Percentiles rank a stretch among this genome's conserved stretches.
Conservation (phyloP, 2,797 vertebrate species). For the Fundulus diaphanus region DNA sequence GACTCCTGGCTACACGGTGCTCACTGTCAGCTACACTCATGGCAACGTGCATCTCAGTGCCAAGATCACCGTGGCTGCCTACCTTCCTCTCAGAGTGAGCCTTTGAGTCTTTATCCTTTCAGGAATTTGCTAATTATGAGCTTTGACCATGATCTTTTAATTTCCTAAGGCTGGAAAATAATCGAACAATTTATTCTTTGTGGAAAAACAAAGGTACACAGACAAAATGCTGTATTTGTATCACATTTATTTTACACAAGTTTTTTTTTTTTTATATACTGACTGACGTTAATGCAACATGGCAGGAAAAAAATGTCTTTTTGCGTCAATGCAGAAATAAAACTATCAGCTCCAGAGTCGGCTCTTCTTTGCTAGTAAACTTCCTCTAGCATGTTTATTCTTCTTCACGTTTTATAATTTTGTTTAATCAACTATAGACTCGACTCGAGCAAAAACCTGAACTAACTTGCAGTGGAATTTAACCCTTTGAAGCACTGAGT, state of each 20-base stretch:
- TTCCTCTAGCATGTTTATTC: constrained; percentile 57
- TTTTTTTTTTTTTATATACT: constrained; percentile 24
- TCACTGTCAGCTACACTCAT: constrained; percentile 84
- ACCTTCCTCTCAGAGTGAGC: constrained; percentile 89
- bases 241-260: constrained; percentile 2
- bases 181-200: neutral
- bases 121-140: neutral
- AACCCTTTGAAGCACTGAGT: neutral
- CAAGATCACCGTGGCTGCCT: constrained; percentile 89
- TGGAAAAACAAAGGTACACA: neutral
- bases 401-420: constrained; percentile 15
- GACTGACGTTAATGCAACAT: neutral
- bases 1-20: constrained; percentile 82
- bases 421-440: neutral
- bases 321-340: constrained; percentile 36
- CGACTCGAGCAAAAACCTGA: neutral
- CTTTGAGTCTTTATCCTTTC: constrained; percentile 12
- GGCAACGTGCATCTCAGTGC: constrained; percentile 86
- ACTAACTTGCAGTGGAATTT: neutral
- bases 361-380: constrained; percentile 14
- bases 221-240: neutral
- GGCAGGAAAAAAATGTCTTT: constrained; percentile 15
- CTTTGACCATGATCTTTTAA: neutral
- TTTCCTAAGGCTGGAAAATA: constrained; percentile 5
- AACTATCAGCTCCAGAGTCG: constrained; percentile 19